Evolutionary conservation across 2,888 invertebrate species (phyloP), one percentile per base, ranked within the genome.

Genomic region (Xanthia icteritia): DNA sequence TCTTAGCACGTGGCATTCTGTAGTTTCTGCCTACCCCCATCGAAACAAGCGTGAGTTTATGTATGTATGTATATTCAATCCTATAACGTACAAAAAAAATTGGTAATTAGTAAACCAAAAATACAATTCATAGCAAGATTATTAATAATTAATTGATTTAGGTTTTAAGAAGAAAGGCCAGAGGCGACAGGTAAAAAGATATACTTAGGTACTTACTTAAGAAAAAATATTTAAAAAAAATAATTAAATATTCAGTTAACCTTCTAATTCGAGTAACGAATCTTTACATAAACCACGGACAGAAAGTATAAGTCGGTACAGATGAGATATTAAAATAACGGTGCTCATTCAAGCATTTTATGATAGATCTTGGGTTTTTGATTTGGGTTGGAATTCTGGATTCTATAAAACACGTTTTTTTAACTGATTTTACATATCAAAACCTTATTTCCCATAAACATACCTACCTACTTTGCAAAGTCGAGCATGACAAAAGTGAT

Each of bases 241-340:
- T 4, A 17, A 23, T 54, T 15, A 5, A 20, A 27, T 5, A 36
- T 60, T 68, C 15, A 69, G 31, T 77, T 51, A 39, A 54, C 5
- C 13, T 8, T 42, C 20, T 56, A 27, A 56, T 66, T 61, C 8
- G 27, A 27, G 61, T 48, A 15, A 69, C 17, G 17, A 69, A 65
- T 51, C 5, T 74, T 51, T 56, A 45, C 8, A 6, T 27, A 48
- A 31, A 72, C 15, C 15, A 0, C 3, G 5, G 27, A 23, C 63
- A 83, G 69, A 83, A 83, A 83, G 79, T 72, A 54, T 36, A n/a
- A 65, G 54, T 68, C 13, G 36, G 13, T 31, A 17, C 23, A 36
- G 23, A 45, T 54, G n/a, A 54, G 36, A 36, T 72, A 61, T 56
- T 42, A 63, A 27, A 71, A 65, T 42, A 56, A 51, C 20, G n/a